phyloP scores from a whole-genome alignment of 2,888 invertebrate genomes.

The Stenchaetothrips biformis region DNA sequence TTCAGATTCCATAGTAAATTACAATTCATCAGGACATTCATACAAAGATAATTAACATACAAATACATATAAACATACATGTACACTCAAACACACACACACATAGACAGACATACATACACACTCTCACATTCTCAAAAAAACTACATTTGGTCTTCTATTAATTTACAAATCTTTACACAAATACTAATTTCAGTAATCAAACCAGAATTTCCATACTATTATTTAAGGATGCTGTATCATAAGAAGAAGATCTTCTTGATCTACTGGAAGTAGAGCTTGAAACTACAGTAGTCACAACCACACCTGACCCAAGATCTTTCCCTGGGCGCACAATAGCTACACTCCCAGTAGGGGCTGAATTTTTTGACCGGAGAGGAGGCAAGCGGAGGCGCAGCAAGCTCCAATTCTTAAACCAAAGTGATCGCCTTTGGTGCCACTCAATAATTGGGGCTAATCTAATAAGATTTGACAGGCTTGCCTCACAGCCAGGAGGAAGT shows the following conservation, averaged over 20 bases:
- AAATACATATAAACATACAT: not conserved
- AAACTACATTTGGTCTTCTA: not conserved
- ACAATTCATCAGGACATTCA: not conserved
- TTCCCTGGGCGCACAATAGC: conserved; percentile 4
- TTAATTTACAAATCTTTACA: not conserved
- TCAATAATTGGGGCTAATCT: not conserved
- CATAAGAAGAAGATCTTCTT: not conserved
- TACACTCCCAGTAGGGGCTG: not conserved
- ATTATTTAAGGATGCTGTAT: not conserved
- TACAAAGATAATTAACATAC: not conserved
- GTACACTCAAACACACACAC: not conserved
- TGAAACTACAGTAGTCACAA: not conserved
- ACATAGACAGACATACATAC: not conserved
- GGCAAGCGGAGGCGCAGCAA: not conserved
- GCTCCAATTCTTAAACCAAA: conserved; percentile 15
- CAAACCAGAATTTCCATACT: not conserved
- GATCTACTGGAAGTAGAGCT: not conserved
- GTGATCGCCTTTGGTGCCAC: not conserved
- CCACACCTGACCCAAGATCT: not conserved
- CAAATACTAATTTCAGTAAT: not conserved
- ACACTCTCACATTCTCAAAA: not conserved
- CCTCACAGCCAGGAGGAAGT: not conserved
- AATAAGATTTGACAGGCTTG: not conserved
- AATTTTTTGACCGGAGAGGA: not conserved
- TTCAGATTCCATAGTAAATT: not conserved